These are phyloP conservation scores for Phragmatobia fuliginosa DNA, from an alignment of 2,888 invertebrate genomes.

Conservation along the genomic window DNA sequence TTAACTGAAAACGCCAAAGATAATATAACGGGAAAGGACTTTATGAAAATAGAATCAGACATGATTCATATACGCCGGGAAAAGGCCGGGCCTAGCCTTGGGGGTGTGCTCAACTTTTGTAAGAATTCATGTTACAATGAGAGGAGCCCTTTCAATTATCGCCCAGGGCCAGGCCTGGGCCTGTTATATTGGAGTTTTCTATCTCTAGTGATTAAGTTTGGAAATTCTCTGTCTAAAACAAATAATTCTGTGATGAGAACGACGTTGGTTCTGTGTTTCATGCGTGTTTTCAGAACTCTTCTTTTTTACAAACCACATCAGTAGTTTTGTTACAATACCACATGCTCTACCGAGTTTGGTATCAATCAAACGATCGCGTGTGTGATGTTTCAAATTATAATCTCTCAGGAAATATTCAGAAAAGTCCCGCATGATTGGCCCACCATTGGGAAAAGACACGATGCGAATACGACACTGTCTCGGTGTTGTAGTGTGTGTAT, in stretches of 20 bases:
- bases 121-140: not conserved
- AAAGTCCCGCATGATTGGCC: not conserved
- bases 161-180: not conserved
- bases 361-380: not conserved
- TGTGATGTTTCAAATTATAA: not conserved
- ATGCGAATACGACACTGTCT: not conserved
- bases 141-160: not conserved
- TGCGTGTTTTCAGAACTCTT: no score
- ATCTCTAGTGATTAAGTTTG: not conserved
- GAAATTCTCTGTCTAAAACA: no score
- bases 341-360: not conserved
- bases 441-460: not conserved
- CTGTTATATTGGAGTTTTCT: not conserved
- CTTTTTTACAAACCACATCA: no score
- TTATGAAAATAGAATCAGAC: constrained; percentile 50
- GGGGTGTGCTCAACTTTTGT: not conserved
- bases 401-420: not conserved
- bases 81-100: not conserved
- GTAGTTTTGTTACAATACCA: not conserved
- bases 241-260: not conserved
- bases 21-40: constrained; percentile 46
- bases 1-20: constrained; percentile 37
- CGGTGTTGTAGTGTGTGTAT: not conserved
- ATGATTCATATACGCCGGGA: not conserved
- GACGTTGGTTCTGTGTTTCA: not conserved